Percentiles rank a stretch among this genome's conserved stretches.
phyloP scores from a whole-genome alignment of 2,797 vertebrate genomes.

The Cuculus canorus region DNA sequence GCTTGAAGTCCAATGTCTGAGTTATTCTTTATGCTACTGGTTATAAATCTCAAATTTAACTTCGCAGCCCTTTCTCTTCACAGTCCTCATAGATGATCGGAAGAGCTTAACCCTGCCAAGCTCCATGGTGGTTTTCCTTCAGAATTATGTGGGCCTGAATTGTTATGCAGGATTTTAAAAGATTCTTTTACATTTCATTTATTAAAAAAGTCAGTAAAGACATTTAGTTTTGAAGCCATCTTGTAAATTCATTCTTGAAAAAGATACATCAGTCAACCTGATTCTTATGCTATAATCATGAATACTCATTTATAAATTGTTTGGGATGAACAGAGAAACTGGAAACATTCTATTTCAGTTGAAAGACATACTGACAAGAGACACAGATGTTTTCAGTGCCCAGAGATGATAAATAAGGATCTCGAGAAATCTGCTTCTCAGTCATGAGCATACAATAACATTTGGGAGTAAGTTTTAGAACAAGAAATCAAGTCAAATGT shows the following conservation, averaged over 20 bases:
- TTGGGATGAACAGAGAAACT: neutral
- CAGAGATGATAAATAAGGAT: neutral
- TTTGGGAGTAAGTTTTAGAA: neutral
- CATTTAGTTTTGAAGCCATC: neutral
- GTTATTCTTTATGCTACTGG: neutral
- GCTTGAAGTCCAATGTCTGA: neutral
- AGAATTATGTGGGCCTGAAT: neutral
- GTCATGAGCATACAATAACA: neutral
- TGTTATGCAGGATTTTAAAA: neutral
- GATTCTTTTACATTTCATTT: neutral
- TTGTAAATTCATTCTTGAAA: neutral
- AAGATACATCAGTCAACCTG: neutral
- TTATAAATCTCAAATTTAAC: neutral
- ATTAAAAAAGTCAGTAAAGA: neutral
- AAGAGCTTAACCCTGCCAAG: neutral
- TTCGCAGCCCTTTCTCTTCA: neutral
- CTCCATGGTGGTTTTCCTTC: neutral
- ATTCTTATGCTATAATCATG: neutral
- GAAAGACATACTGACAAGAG: neutral
- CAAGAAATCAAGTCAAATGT: constrained; percentile 5
- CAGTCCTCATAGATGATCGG: neutral
- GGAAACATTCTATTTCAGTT: neutral
- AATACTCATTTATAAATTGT: neutral
- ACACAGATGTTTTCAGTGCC: neutral
- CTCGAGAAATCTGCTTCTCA: constrained; percentile 7